Evolutionary conservation across 2,113 vertebrate species (phyloP).

Genomic region (Crotalus viridis): DNA sequence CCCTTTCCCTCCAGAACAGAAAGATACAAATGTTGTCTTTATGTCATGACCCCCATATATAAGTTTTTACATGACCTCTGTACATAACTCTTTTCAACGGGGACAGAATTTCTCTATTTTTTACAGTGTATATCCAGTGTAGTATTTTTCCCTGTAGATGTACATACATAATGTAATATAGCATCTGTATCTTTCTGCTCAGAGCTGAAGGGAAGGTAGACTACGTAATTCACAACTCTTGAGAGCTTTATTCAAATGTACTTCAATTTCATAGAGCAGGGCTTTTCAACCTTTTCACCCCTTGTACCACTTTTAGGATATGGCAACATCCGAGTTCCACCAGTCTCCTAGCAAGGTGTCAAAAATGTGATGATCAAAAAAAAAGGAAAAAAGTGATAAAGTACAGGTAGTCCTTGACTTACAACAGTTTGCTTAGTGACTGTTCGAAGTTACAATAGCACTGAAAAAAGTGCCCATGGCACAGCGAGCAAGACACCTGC

Average conservation of each 20-base stretch:
- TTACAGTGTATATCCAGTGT: background rate
- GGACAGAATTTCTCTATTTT: background rate
- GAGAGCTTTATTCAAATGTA: background rate
- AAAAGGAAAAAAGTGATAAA: no score
- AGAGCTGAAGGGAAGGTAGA: background rate
- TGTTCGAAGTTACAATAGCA: no score
- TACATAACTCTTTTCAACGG: background rate
- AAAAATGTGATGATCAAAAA: no score
- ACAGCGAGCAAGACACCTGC: no score
- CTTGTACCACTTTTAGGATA: no score
- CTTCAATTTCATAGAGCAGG: background rate
- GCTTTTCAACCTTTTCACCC: no score
- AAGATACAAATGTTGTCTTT: background rate
- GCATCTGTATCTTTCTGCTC: background rate
- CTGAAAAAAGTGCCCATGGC: no score
- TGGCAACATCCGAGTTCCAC: no score
- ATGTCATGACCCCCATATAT: background rate
- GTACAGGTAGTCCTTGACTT: no score
- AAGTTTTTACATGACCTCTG: background rate
- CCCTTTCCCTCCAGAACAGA: background rate
- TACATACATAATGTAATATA: background rate
- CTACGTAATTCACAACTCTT: background rate
- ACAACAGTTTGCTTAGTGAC: no score
- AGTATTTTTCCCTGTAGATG: background rate
- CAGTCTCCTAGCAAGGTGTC: no score